These are phyloP conservation scores for Monopterus albus DNA, from an alignment of 2,113 vertebrate species.

Conservation along the genomic window DNA sequence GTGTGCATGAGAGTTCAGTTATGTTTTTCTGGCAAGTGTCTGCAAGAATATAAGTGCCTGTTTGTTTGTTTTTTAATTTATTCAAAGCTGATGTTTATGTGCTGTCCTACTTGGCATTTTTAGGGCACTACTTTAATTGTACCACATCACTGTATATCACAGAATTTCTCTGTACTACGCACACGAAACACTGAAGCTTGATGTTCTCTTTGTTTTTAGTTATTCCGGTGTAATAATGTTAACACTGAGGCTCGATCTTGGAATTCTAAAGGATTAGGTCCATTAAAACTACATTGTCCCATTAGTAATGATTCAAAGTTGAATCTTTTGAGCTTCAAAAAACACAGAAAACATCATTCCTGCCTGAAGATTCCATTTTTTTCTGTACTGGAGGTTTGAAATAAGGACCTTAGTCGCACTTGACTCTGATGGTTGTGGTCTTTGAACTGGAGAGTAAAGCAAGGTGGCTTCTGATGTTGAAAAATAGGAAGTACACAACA, in stretches of 20 bases:
- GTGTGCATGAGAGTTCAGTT: constrained; percentile 28
- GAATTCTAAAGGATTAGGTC: not conserved
- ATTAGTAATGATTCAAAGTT: constrained; percentile 14
- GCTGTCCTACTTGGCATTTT: constrained; percentile 2
- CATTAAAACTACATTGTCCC: not conserved
- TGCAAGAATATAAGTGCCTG: constrained; percentile 38
- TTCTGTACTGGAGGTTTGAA: not conserved
- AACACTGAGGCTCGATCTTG: not conserved
- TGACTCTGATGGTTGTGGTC: not conserved
- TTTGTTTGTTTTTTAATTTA: constrained; percentile 11
- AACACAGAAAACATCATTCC: not conserved
- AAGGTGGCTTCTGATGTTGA: constrained; percentile 24
- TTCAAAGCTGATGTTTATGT: not conserved
- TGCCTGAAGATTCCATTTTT: not conserved
- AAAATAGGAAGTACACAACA: constrained; percentile 9
- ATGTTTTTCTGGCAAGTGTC: constrained; percentile 75
- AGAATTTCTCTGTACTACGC: not conserved
- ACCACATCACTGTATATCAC: not conserved
- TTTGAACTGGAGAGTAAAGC: constrained; percentile 12
- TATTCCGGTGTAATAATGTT: not conserved
- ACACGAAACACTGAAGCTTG: not conserved
- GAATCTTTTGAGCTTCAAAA: constrained; percentile 1
- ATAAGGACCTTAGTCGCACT: constrained; percentile 8
- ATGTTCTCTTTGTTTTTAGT: no score
- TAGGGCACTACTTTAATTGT: constrained; percentile 1